Conservation (phyloP, 2,888 invertebrate genomes). For the Acanthosepion lycidas region DNA sequence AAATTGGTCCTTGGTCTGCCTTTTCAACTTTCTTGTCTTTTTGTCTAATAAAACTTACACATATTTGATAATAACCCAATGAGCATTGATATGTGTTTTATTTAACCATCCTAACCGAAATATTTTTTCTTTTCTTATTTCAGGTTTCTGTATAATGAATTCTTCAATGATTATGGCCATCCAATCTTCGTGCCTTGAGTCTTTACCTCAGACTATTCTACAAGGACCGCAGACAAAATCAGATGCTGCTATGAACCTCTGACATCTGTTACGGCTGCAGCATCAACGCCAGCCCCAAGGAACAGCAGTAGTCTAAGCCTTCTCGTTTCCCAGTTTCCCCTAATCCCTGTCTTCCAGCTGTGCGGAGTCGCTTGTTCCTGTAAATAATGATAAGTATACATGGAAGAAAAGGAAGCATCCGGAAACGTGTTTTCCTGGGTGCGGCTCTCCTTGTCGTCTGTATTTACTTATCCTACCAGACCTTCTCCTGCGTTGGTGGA, state of each 20-base stretch:
- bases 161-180: not conserved
- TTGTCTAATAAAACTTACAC: too few relatives aligned
- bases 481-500: conserved; percentile 58
- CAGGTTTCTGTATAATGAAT: not conserved
- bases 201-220: not conserved
- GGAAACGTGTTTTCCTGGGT: conserved; percentile 37
- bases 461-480: conserved; percentile 54
- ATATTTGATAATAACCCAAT: too few relatives aligned
- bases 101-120: too few relatives aligned
- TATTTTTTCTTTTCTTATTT: not conserved
- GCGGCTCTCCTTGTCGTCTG: not conserved
- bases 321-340: not conserved
- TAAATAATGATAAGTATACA: conserved; percentile 39
- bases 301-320: not conserved
- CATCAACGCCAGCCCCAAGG: not conserved
- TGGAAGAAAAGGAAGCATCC: conserved; percentile 45
- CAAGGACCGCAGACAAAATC: not conserved
- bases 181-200: not conserved
- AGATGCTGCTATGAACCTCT: not conserved
- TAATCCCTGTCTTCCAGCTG: not conserved
- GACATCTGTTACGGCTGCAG: not conserved
- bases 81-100: too few relatives aligned
- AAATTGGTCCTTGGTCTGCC: too few relatives aligned
- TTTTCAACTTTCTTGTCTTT: too few relatives aligned
- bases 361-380: conserved; percentile 14